Evolutionary conservation across 2,888 invertebrate genomes (phyloP), one percentile per base, ranked within the genome.

Genomic region (Meandrusa payeni): DNA sequence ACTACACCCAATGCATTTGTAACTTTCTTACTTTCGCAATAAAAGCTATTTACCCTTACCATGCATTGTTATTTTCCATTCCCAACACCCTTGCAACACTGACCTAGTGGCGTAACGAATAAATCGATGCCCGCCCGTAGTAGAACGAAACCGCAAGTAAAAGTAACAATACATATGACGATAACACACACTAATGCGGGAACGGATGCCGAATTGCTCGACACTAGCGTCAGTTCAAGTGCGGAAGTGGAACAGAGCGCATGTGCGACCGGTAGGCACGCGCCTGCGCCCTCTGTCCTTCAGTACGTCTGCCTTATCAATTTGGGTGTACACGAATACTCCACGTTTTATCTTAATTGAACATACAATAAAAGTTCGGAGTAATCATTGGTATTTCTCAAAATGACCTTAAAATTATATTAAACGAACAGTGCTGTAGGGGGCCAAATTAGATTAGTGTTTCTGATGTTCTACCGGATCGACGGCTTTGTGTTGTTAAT

Each of bases 391-490:
- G 24, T 9, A 10, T 28, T 13, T 24, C 23, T 27, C 28, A 40
- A 34, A 38, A 50, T 40, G 49, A 54, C 52, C 50, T 54, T 48
- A 46, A 49, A 56, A 48, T 55, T 57, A 53, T 50, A 46, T 55
- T 64, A 54, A 46, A 51, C 42, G 43, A 28, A 43, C 47, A 48
- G 55, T 51, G 47, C 17, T 50, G 43, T 57, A 56, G 48, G 51
- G 53, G 60, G 63, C 64, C 57, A 66, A 61, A 57, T 59, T 55
- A 52, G 48, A 57, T 55, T 57, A 64, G 73, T 74, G 72, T 67
- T 69, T 83, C 85, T 82, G 75, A 87, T 87, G 87, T 85, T 69
- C 77, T 75, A 79, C 75, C 71, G 69, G 61, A 63, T 68, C 57
- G 64, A 72, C 57, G 57, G 65, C 32, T 63, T 69, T 45, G 67